A percentile compares a stretch with the other conserved stretches of the same genome.
phyloP scores from a whole-genome alignment of 30 jellyfish, hydroid and myxozoan genomes.

The Aurelia coerulea region DNA sequence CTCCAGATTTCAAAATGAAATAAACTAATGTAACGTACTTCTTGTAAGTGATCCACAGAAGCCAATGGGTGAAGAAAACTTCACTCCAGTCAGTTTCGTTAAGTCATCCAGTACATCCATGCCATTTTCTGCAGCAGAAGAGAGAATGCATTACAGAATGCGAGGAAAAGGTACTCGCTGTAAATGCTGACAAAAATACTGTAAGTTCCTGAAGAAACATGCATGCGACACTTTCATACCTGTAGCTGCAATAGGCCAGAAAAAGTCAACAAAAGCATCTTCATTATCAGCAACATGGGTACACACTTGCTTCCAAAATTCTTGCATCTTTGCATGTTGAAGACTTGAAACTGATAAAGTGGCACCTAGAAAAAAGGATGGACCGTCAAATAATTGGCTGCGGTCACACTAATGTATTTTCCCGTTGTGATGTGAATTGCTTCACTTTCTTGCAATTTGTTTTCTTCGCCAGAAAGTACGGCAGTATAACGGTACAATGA shows the following conservation, averaged over 20 bases:
- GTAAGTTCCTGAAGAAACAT: too few relatives aligned
- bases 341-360: conserved; percentile 32
- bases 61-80: conserved; percentile 51
- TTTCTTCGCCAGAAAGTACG: too few relatives aligned
- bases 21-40: conserved; percentile 21
- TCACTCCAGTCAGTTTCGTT: conserved; percentile 33
- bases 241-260: conserved; percentile 74
- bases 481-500: too few relatives aligned
- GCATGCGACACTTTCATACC: conserved; percentile 13
- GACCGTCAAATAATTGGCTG: neutral
- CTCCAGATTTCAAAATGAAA: neutral
- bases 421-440: too few relatives aligned
- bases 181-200: too few relatives aligned
- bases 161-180: too few relatives aligned
- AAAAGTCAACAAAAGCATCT: conserved; percentile 46
- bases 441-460: too few relatives aligned
- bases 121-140: conserved; percentile 43
- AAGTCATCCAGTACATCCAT: conserved; percentile 39
- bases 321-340: conserved; percentile 48
- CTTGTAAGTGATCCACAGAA: conserved; percentile 55
- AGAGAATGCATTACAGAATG: too few relatives aligned
- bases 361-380: conserved; percentile 29
- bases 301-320: conserved; percentile 53
- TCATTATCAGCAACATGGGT: conserved; percentile 24
- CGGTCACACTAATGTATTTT: neutral